Base-by-base conservation (phyloP, 2,797 vertebrate species). In the Catharus ustulatus region DNA sequence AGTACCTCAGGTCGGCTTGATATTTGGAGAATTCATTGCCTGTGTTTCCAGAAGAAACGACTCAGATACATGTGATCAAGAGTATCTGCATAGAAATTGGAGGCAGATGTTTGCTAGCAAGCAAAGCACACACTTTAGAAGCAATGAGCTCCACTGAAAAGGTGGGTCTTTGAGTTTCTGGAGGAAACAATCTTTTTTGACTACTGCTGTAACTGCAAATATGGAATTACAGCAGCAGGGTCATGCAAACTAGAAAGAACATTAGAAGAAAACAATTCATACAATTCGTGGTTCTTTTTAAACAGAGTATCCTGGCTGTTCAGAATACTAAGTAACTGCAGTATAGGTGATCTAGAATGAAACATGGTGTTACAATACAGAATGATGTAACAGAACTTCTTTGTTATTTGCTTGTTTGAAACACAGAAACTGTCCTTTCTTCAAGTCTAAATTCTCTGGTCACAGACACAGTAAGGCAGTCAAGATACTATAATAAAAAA, bases 91-190 rank as follows among this genome's bases (percentile, higher is more conserved):
- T 1, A 94, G 46, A 77, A 89, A 93, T 11, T 52, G 57, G 61
- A 93, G 72, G 48, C 61, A 84, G 90, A 82, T 80, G 74, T 89
- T 90, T 94, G 78, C 81, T 40, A 73, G 64, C 23, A 67, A 67
- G 63, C 64, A 79, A 84, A 87, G 69, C 1, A 3, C 34, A 57
- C 81, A 49, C 23, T 84, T 71, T 10, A 54, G 59, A 67, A 90
- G 63, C 52, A 61, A 80, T 3, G 4, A 90, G 54, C 23, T 86
- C 68, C 61, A 54, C 1, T 38, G 48, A 77, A 90, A 89, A 92
- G 64, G 40, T 62, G 40, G 34, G 13, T 54, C 32, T 83, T 82
- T 13, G 54, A 20, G 38, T 87, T 90, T 82, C 82, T 45, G 43
- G 11, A 72, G 15, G 45, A 73, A 89, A 62, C 23, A 21, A 52